Conservation (phyloP, 2,797 vertebrate genomes). For the Poecile montanus region DNA sequence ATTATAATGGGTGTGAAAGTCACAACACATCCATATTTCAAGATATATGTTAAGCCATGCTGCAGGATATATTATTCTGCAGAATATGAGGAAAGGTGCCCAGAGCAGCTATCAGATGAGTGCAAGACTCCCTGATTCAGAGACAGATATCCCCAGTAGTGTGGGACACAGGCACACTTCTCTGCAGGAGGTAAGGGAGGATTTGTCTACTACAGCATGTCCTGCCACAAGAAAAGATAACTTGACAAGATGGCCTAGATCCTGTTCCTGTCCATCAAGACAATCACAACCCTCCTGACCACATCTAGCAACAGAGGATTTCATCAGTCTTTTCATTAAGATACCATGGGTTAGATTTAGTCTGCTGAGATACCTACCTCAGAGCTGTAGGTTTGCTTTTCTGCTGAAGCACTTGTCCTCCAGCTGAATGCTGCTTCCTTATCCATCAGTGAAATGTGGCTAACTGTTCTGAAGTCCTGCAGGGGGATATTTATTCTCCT, state of each 20-base stretch:
- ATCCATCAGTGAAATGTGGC: background rate
- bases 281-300: background rate
- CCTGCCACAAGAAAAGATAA: background rate
- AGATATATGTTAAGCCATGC: background rate
- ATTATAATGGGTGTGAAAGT: background rate
- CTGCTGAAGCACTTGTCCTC: background rate
- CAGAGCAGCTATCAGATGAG: background rate
- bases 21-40: background rate
- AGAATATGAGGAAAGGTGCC: background rate
- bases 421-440: background rate
- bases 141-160: background rate
- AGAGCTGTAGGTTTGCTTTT: background rate
- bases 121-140: background rate
- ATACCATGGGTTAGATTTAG: background rate
- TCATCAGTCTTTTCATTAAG: background rate
- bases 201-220: background rate
- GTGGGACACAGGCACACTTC: rapidly evolving
- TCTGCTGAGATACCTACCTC: background rate
- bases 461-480: background rate
- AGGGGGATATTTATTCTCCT: background rate
- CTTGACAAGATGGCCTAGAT: background rate
- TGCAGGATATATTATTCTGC: background rate
- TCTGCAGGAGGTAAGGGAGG: background rate
- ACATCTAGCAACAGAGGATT: background rate
- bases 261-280: background rate